Conservation (phyloP, 2,888 invertebrate genomes). For the Hirtodrosophila confusa region DNA sequence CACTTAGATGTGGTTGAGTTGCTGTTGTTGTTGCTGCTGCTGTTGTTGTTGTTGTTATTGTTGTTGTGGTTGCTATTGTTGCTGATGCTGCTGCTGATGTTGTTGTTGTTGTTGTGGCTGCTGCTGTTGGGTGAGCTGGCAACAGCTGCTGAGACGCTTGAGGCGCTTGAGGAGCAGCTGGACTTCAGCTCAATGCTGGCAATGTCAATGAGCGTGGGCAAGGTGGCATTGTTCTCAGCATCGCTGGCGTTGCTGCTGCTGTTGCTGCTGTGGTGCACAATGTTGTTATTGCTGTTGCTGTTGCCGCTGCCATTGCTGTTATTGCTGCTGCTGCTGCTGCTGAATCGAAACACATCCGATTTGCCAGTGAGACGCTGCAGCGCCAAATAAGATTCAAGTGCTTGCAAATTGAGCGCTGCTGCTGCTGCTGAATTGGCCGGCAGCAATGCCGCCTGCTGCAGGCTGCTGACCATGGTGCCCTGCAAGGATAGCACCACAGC, state of each 20-base stretch:
- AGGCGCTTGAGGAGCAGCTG: conserved; percentile 64
- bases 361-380: conserved; percentile 91
- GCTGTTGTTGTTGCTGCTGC: conserved; percentile 76
- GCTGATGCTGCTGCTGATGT: conserved; percentile 74
- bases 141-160: conserved; percentile 31
- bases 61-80: conserved; percentile 8
- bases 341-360: conserved; percentile 88
- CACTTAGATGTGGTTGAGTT: conserved; percentile 43
- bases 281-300: conserved; percentile 32
- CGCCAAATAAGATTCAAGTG: conserved; percentile 93
- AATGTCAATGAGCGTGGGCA: conserved; percentile 63
- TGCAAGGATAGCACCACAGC: conserved; percentile 92
- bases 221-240: conserved; percentile 30
- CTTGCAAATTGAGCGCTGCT: conserved; percentile 93
- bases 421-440: conserved; percentile 93
- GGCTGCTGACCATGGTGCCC: conserved; percentile 92
- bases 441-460: conserved; percentile 92
- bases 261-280: conserved; percentile 37
- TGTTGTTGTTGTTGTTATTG: conserved; percentile 35
- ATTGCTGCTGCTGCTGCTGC: conserved; percentile 38
- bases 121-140: conserved; percentile 74
- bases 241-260: conserved; percentile 44
- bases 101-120: conserved; percentile 46
- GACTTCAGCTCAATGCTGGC: conserved; percentile 66
- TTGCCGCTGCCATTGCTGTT: conserved; percentile 21